Conservation (phyloP, 2,797 vertebrate genomes). For the Phyllotis vaccarum region DNA sequence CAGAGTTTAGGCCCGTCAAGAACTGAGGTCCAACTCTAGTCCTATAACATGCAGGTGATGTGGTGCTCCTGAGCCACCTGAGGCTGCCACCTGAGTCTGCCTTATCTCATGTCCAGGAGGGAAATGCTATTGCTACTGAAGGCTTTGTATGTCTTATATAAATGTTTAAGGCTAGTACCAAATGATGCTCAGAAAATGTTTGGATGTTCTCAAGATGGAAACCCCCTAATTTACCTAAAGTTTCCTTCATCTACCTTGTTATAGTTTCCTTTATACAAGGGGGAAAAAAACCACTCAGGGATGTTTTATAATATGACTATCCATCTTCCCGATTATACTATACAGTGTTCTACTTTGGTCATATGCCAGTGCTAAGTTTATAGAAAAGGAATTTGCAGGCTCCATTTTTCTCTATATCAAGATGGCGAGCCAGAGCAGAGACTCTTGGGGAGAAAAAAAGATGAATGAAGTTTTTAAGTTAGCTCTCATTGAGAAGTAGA, state of each 20-base stretch:
- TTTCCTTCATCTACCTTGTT: not conserved
- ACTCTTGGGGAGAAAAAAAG: not conserved
- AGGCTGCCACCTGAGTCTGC: accelerated
- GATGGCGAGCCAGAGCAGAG: not conserved
- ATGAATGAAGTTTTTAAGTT: not conserved
- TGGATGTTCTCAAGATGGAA: no score
- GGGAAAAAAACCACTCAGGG: not conserved
- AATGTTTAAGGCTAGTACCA: accelerated
- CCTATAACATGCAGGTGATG: accelerated
- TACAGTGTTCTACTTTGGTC: accelerated
- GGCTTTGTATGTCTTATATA: accelerated
- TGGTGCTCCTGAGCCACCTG: accelerated
- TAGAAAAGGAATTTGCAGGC: not conserved
- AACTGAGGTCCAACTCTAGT: accelerated
- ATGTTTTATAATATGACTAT: accelerated
- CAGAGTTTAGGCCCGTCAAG: not conserved
- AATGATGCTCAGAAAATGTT: accelerated
- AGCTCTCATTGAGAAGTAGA: constrained; percentile 20
- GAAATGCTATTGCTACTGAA: accelerated
- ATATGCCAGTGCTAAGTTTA: accelerated
- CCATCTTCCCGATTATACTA: not conserved
- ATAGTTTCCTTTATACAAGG: not conserved
- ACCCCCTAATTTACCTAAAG: not conserved
- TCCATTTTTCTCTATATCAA: not conserved
- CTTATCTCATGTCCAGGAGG: accelerated